These are phyloP conservation scores for Drosophila ezoana DNA, from an alignment of 2,888 invertebrate species.

Conservation along the genomic window DNA sequence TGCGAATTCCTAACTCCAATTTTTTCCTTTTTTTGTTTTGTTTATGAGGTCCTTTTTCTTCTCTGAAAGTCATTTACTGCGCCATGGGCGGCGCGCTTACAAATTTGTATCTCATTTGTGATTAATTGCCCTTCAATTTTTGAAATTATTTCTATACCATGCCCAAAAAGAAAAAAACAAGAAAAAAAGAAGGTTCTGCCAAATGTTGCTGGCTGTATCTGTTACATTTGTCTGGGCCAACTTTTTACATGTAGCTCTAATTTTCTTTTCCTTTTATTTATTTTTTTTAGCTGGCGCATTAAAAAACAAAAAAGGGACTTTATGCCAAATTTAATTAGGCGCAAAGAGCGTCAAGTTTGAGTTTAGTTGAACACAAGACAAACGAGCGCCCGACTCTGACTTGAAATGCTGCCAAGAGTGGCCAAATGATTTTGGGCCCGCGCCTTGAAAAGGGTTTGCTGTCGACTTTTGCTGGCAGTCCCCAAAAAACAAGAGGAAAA, in stretches of 20 bases:
- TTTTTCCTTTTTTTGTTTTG: conserved; percentile 24
- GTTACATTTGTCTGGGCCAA: conserved; percentile 71
- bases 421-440: conserved; percentile 63
- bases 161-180: conserved; percentile 22
- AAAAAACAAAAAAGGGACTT: conserved; percentile 65
- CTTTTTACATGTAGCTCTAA: conserved; percentile 61
- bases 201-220: conserved; percentile 50
- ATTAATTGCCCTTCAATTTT: conserved; percentile 82
- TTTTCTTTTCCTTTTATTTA: conserved; percentile 40
- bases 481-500: conserved; percentile 7
- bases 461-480: conserved; percentile 50
- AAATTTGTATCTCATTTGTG: conserved; percentile 79
- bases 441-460: conserved; percentile 72
- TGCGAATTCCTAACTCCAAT: conserved; percentile 23
- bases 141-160: conserved; percentile 61
- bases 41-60: conserved; percentile 6
- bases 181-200: conserved; percentile 27
- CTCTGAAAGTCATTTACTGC: conserved; percentile 40
- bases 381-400: conserved; percentile 80
- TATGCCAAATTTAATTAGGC: conserved; percentile 82
- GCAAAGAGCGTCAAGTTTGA: conserved; percentile 63
- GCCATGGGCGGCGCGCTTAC: conserved; percentile 56
- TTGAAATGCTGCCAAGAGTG: conserved; percentile 73
- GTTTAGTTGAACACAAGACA: conserved; percentile 62
- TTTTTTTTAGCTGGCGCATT: conserved; percentile 25